Evolutionary conservation across 64 coral and sea anemone genomes (phyloP), one percentile per base, ranked within the genome.

Genomic region (Montipora capricornis): DNA sequence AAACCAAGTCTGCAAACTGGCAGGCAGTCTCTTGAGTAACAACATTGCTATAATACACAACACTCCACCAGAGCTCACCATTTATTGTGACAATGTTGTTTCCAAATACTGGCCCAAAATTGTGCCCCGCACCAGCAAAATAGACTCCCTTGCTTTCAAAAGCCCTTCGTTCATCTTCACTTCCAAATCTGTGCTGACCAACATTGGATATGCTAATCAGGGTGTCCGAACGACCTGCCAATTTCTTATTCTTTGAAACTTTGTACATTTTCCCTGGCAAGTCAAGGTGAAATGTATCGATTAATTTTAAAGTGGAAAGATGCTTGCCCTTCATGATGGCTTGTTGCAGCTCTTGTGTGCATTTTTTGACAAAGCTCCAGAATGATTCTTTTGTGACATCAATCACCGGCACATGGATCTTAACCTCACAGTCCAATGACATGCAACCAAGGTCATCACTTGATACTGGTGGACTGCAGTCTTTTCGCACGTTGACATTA

Each of bases 31-130:
- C 60, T 62, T 84, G 71, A 17, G 81, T 68, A 13, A 84, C 74
- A 47, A 95, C 88, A 90, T 95, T 95, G 14, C 69, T 90, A 14
- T 84, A 90, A 73, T 95, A 95, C 8, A 83, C 74, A 78, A 95
- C 50, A 11, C 88, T 89, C 88, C 93, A 95, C 2, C 14, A 95
- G 0, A 95, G 57, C 7, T 51, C 49, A 52, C 46, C 93, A 90
- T 85, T 90, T 1, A 95, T 62, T 19, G 88, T 90, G 10, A 79
- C 80, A 77, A 95, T 78, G 26, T 95, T 95, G 58, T 90, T 90
- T 50, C 79, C 77, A 68, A 95, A 95, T 10, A 90, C 88, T 68
- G 93, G 88, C 19, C 93, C 93, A 90, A 84, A 85, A 59, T 78
- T 84, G 16, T 95, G 93, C 44, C 88, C 92, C n/a, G 92, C 87